Evolutionary conservation across 2,888 invertebrate species (phyloP).

Genomic region (Nycteola revayana): DNA sequence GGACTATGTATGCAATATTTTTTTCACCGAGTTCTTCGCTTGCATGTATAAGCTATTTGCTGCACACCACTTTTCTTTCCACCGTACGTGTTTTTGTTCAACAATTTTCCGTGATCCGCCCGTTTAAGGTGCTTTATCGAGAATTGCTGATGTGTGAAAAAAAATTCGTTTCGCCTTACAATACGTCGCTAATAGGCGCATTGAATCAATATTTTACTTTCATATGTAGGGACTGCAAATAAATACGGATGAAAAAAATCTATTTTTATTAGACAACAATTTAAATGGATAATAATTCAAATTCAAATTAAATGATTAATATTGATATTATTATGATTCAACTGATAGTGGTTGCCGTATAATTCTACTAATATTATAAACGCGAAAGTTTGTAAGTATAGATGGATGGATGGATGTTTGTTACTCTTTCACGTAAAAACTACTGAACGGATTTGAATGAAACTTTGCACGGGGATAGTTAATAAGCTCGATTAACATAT

Average conservation of each 20-base stretch:
- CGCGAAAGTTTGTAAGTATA: no score
- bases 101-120: conserved; percentile 50
- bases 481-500: no score
- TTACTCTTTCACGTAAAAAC: no score
- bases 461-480: no score
- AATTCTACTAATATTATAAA: no score
- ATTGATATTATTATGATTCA: no score
- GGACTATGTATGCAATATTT: conserved; percentile 57
- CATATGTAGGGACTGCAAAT: conserved; percentile 50
- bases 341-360: no score
- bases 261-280: no score
- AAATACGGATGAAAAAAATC: conserved; percentile 4
- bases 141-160: conserved; percentile 38
- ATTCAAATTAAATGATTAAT: no score
- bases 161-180: conserved; percentile 36
- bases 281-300: no score
- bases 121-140: conserved; percentile 56
- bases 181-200: conserved; percentile 51
- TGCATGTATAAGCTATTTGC: conserved; percentile 45
- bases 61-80: conserved; percentile 66
- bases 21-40: conserved; percentile 51
- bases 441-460: no score
- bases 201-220: conserved; percentile 74
- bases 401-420: no score
- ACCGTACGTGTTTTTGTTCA: conserved; percentile 35